Conservation (phyloP, 2,113 vertebrate genomes). For the Ondatra zibethicus region DNA sequence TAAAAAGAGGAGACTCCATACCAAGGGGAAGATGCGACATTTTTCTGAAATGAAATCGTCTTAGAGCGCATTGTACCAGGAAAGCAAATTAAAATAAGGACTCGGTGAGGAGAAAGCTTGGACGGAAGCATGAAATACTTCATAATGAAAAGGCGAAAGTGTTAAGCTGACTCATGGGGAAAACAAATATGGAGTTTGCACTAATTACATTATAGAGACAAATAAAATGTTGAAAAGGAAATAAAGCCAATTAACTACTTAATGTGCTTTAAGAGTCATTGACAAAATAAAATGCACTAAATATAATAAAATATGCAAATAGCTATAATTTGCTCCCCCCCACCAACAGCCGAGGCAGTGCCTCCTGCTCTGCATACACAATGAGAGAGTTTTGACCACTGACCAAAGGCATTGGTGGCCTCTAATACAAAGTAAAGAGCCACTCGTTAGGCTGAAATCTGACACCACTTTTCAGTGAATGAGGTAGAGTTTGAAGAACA, state of each 20-base stretch:
- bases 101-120: slow-evolving; percentile 23
- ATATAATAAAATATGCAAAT: slow-evolving; percentile 66
- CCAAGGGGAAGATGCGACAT: not conserved
- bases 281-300: slow-evolving; percentile 54
- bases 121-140: slow-evolving; percentile 50
- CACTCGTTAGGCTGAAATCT: not conserved
- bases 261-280: slow-evolving; percentile 52
- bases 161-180: slow-evolving; percentile 48
- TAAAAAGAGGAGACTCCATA: slow-evolving; percentile 26
- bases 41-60: slow-evolving; percentile 32
- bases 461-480: not conserved
- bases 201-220: slow-evolving; percentile 56
- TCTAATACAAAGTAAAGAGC: not conserved
- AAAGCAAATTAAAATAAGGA: slow-evolving; percentile 24
- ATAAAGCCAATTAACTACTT: slow-evolving; percentile 76
- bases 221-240: slow-evolving; percentile 74
- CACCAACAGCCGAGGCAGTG: not conserved
- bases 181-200: slow-evolving; percentile 68
- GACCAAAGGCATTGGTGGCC: not conserved
- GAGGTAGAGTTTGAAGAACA: not conserved
- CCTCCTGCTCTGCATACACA: not conserved
- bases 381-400: slow-evolving; percentile 1
- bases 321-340: slow-evolving; percentile 16
- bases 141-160: slow-evolving; percentile 28
- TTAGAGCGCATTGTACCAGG: not conserved